Conservation (phyloP, 2,797 vertebrate species). For the Rhinatrema bivittatum region DNA sequence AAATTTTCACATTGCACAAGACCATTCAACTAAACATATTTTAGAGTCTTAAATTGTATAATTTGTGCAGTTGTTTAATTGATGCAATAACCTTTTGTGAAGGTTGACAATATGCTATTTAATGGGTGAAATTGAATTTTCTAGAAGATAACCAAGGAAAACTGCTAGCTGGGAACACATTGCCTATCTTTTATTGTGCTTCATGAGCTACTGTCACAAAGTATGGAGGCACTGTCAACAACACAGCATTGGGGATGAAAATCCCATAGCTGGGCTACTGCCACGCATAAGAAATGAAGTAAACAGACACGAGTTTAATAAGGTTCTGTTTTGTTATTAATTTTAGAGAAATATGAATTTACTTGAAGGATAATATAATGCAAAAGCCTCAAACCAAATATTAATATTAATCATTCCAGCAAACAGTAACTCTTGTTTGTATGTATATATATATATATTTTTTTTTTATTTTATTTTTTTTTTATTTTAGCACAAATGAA, state of each 20-base stretch:
- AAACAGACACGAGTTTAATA: conserved; percentile 43
- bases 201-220: conserved; percentile 6
- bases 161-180: conserved; percentile 20
- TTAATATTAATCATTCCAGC: no score
- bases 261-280: conserved; percentile 16
- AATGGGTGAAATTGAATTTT: conserved; percentile 27
- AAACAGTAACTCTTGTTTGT: no score
- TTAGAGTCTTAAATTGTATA: conserved; percentile 23
- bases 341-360: conserved; percentile 42
- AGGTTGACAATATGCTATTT: conserved; percentile 34
- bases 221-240: conserved; percentile 6
- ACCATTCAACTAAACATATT: conserved; percentile 37
- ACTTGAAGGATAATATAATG: conserved; percentile 8
- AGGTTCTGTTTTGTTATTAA: conserved; percentile 33
- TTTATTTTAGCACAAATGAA: no score
- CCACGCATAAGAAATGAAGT: conserved; percentile 17
- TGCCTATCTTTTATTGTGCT: conserved; percentile 19
- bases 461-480: no score
- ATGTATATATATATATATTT: no score
- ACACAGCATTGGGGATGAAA: conserved; percentile 1
- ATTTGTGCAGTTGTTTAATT: conserved; percentile 37
- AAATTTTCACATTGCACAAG: conserved; percentile 25
- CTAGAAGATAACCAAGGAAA: conserved; percentile 9
- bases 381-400: conserved; percentile 33
- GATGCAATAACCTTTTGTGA: conserved; percentile 16